These are phyloP conservation scores for Egretta garzetta DNA, from an alignment of 2,113 vertebrate species.

Conservation along the genomic window DNA sequence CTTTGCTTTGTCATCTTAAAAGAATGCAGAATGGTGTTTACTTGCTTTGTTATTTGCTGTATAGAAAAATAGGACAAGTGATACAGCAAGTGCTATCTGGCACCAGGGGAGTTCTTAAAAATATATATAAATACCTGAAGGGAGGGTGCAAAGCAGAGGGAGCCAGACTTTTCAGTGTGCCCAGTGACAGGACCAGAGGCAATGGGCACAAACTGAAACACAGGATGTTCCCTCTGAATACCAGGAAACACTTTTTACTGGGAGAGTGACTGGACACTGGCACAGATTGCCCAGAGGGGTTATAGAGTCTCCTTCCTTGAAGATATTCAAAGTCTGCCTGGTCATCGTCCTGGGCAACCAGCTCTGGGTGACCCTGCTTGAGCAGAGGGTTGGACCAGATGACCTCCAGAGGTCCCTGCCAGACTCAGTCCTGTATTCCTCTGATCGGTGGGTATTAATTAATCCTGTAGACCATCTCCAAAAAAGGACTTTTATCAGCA, in stretches of 20 bases:
- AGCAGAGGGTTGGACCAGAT: neutral
- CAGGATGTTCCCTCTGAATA: neutral
- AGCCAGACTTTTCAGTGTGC: neutral
- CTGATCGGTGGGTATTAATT: neutral
- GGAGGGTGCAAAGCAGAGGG: neutral
- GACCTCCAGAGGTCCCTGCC: neutral
- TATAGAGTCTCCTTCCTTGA: neutral
- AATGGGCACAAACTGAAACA: neutral
- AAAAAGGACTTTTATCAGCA: neutral
- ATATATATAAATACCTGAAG: neutral
- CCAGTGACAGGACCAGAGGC: neutral
- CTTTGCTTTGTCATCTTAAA: neutral
- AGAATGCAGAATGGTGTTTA: neutral
- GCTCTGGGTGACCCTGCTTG: neutral
- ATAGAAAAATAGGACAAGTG: neutral
- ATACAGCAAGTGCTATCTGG: neutral
- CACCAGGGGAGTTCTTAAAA: neutral
- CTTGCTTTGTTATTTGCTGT: neutral
- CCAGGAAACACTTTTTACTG: neutral
- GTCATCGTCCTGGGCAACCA: neutral
- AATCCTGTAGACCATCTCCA: neutral
- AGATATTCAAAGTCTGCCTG: neutral
- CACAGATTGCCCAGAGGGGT: neutral
- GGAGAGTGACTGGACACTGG: accelerated
- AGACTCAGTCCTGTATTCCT: neutral